A percentile compares a stretch with the other conserved stretches of the same genome.
Conservation (phyloP, 2,888 invertebrate genomes). For the Ernsta delagoae region DNA sequence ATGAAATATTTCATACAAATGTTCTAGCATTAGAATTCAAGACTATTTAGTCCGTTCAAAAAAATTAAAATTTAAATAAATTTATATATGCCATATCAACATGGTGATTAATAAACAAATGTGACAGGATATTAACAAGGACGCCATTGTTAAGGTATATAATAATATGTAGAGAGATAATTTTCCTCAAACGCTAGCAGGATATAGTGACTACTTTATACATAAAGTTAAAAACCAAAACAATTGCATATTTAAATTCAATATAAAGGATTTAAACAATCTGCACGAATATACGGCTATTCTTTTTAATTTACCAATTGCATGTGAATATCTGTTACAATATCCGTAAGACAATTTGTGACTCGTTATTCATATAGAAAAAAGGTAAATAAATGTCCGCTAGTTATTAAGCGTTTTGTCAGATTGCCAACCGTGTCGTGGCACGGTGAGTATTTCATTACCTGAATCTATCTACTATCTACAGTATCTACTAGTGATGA, state of each 20-base stretch:
- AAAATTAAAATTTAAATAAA: too few species aligned
- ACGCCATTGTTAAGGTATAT: not conserved
- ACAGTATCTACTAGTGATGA: too few species aligned
- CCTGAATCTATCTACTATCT: not conserved
- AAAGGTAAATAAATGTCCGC: conserved; percentile 39
- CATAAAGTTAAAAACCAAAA: too few species aligned
- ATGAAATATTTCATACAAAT: too few species aligned
- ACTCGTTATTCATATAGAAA: conserved; percentile 22
- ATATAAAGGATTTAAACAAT: too few species aligned
- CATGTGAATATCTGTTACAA: not conserved
- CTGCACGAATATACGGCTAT: too few species aligned
- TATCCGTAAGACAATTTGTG: not conserved
- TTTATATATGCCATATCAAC: conserved; percentile 3
- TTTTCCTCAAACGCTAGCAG: not conserved
- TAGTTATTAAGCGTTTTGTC: conserved; percentile 36
- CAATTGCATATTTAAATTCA: too few species aligned
- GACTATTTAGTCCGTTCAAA: too few species aligned
- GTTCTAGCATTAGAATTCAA: too few species aligned
- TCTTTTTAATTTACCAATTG: too few species aligned
- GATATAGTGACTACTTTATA: too few species aligned
- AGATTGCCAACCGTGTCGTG: conserved; percentile 34
- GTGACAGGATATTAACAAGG: conserved; percentile 14
- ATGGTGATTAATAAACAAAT: conserved; percentile 12
- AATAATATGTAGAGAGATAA: not conserved
- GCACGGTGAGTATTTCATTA: not conserved